Conservation (phyloP, 2,888 invertebrate genomes). For the Hemaris fuciformis region DNA sequence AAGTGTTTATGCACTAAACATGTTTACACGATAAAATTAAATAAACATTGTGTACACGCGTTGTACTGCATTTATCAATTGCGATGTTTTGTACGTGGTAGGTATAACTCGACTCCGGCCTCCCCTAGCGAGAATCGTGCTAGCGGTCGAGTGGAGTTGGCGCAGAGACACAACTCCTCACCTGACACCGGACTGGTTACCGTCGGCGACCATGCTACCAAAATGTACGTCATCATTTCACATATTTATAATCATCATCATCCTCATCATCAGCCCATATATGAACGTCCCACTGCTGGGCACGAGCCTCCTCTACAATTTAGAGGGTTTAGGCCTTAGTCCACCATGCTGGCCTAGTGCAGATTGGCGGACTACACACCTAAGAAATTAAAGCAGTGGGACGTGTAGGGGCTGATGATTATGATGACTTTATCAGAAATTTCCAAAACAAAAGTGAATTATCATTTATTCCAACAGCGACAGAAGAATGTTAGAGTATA, state of each 20-base stretch:
- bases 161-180: constrained; percentile 76
- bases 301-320: too few species aligned
- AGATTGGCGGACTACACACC: too few species aligned
- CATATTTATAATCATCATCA: too few species aligned
- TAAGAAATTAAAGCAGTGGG: too few species aligned
- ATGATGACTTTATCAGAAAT: background rate
- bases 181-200: constrained; percentile 64
- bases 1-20: background rate
- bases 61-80: background rate
- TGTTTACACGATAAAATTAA: background rate
- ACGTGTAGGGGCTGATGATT: too few species aligned
- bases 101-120: constrained; percentile 78
- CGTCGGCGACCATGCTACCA: constrained; percentile 59
- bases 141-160: constrained; percentile 62
- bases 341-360: too few species aligned
- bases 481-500: too few species aligned
- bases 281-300: too few species aligned
- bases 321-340: too few species aligned
- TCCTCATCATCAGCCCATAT: too few species aligned
- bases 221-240: constrained; percentile 62
- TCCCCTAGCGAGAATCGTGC: constrained; percentile 74
- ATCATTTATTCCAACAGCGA: too few species aligned
- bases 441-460: background rate
- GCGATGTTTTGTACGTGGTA: constrained; percentile 29
- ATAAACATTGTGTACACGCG: background rate